Conservation (phyloP, 2,113 vertebrate genomes). For the Nothoprocta pentlandii region DNA sequence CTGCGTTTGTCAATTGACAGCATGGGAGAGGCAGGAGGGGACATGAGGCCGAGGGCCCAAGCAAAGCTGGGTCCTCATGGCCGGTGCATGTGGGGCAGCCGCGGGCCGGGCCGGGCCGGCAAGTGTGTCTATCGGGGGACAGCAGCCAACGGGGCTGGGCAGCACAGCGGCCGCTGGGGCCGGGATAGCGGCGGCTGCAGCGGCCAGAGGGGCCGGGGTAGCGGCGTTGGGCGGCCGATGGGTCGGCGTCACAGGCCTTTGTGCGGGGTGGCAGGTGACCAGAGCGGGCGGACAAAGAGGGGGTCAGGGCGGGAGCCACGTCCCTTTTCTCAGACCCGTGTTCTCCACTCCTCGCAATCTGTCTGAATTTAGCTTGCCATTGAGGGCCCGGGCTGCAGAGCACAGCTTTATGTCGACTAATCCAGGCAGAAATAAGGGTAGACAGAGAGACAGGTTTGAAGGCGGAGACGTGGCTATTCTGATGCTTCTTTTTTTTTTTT, state of each 20-base stretch:
- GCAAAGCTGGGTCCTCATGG: not conserved
- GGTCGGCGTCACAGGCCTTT: constrained; percentile 65
- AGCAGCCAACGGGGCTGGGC: constrained; percentile 59
- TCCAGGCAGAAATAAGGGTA: constrained; percentile 83
- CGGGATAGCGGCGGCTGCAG: not conserved
- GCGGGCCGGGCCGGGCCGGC: constrained; percentile 16
- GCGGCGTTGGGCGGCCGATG: not conserved
- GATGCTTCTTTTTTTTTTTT: not conserved
- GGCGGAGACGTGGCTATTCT: constrained; percentile 67
- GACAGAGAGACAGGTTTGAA: constrained; percentile 75
- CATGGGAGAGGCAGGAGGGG: too few species aligned
- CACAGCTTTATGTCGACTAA: constrained; percentile 84
- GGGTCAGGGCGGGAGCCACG: constrained; percentile 82
- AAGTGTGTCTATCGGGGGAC: constrained; percentile 28
- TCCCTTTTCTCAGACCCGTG: constrained; percentile 83
- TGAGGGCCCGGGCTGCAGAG: constrained; percentile 78
- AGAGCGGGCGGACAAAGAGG: constrained; percentile 82
- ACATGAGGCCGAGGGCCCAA: too few species aligned
- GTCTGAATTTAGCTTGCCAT: constrained; percentile 83
- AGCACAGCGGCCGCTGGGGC: not conserved
- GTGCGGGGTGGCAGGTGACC: constrained; percentile 86
- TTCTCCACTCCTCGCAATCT: constrained; percentile 85
- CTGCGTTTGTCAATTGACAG: not conserved
- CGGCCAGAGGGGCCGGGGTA: not conserved
- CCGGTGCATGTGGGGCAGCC: too few species aligned